phyloP scores from a whole-genome alignment of 2,888 invertebrate genomes.

The Drosophila fulvimacula region DNA sequence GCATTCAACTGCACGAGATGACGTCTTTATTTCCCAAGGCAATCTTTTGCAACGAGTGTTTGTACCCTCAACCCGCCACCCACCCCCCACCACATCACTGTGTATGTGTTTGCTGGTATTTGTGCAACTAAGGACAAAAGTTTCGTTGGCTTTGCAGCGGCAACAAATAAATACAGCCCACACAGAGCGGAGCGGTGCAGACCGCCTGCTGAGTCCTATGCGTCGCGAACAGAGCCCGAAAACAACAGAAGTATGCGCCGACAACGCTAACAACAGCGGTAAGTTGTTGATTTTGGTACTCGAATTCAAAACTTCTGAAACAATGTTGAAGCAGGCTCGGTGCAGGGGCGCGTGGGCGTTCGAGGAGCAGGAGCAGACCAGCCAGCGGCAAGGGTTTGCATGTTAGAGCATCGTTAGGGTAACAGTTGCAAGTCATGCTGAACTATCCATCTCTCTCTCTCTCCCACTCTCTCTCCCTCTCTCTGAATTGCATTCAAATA shows the following conservation, averaged over 20 bases:
- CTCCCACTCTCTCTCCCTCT: no score
- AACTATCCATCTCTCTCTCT: no score
- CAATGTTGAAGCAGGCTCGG: conserved; percentile 38
- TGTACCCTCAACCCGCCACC: conserved; percentile 35
- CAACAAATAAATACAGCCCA: conserved; percentile 71
- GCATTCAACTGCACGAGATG: conserved; percentile 78
- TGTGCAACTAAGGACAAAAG: conserved; percentile 75
- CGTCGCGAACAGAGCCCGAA: conserved; percentile 40
- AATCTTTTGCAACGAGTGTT: conserved; percentile 79
- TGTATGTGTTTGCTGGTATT: conserved; percentile 59
- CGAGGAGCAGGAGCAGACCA: neutral
- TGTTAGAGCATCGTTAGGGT: conserved; percentile 59
- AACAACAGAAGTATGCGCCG: conserved; percentile 41
- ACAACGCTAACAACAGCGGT: conserved; percentile 53
- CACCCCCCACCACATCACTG: conserved; percentile 11
- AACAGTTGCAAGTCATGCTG: conserved; percentile 17
- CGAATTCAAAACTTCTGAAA: conserved; percentile 66
- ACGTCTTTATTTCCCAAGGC: conserved; percentile 81
- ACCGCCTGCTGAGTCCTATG: conserved; percentile 39
- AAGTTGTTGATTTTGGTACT: conserved; percentile 80
- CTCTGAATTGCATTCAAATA: conserved; percentile 46
- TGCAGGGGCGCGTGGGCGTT: neutral
- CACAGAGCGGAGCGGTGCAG: neutral
- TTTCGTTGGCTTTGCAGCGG: conserved; percentile 78
- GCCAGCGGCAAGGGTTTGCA: conserved; percentile 51